Conservation (phyloP, 2,888 invertebrate species). For the Torymus auratus region DNA sequence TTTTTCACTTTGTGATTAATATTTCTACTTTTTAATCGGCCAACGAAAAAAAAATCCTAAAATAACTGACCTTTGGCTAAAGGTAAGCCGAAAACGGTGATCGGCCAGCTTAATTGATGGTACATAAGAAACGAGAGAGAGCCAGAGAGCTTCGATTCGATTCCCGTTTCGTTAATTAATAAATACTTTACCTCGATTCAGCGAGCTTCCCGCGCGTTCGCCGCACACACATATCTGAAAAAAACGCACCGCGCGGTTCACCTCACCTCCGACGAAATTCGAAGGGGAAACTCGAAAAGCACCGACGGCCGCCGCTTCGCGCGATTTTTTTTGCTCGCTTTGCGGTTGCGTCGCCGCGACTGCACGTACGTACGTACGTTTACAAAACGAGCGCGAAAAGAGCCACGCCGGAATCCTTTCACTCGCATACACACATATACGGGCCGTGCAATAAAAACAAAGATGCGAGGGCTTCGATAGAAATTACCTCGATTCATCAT, state of each 20-base stretch:
- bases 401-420: slow-evolving; percentile 35
- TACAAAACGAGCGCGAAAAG: slow-evolving; percentile 16
- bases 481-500: slow-evolving; percentile 42
- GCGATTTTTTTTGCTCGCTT: slow-evolving; percentile 6
- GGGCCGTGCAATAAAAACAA: not conserved
- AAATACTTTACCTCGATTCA: slow-evolving; percentile 17
- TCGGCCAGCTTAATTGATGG: slow-evolving; percentile 24
- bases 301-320: slow-evolving; percentile 1
- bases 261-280: slow-evolving; percentile 2
- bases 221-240: not conserved
- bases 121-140: not conserved
- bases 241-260: not conserved
- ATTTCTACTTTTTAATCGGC: not conserved
- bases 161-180: slow-evolving; percentile 21
- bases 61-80: not conserved
- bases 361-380: slow-evolving; percentile 1
- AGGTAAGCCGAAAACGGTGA: not conserved
- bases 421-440: slow-evolving; percentile 2
- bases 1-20: not conserved
- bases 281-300: slow-evolving; percentile 12
- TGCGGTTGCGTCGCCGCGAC: not conserved
- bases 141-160: not conserved
- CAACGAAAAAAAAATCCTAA: not conserved
- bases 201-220: slow-evolving; percentile 15
- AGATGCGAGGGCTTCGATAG: slow-evolving; percentile 17